A percentile compares a stretch with the other conserved stretches of the same genome.
Evolutionary conservation across 2,797 vertebrate species (phyloP).

Genomic region (Australoheros facetus): DNA sequence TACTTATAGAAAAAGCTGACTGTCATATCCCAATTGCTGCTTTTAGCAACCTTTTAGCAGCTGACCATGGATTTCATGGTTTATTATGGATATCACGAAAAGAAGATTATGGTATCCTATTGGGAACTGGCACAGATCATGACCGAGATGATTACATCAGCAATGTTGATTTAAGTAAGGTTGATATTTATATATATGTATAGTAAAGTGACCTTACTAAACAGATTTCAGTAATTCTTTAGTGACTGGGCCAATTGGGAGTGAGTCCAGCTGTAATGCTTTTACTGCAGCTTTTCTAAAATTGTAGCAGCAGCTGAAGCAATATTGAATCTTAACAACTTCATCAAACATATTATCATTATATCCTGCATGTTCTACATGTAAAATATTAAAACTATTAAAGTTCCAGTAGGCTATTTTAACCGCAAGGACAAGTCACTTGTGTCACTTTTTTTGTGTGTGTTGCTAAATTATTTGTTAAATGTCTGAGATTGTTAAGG

Average conservation of each 20-base stretch:
- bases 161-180: too few species aligned
- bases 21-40: neutral
- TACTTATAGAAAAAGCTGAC: neutral
- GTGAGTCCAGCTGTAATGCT: conserved; percentile 30
- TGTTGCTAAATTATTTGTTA: conserved; percentile 26
- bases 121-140: too few species aligned
- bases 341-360: too few species aligned
- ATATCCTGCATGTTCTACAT: too few species aligned
- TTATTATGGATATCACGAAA: neutral
- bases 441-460: conserved; percentile 10
- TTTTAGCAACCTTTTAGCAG: neutral
- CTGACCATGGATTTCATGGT: neutral
- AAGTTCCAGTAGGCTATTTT: neutral
- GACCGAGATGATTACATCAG: too few species aligned
- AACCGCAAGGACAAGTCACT: neutral
- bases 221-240: conserved; percentile 30
- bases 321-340: too few species aligned
- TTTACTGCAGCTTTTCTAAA: neutral
- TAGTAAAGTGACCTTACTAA: neutral
- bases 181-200: too few species aligned
- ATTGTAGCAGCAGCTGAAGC: too few species aligned
- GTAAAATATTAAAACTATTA: neutral
- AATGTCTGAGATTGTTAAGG: conserved; percentile 38
- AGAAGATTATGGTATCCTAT: neutral
- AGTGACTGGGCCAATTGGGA: conserved; percentile 32